phyloP scores from a whole-genome alignment of 2,113 vertebrate species.

The Progne subis region DNA sequence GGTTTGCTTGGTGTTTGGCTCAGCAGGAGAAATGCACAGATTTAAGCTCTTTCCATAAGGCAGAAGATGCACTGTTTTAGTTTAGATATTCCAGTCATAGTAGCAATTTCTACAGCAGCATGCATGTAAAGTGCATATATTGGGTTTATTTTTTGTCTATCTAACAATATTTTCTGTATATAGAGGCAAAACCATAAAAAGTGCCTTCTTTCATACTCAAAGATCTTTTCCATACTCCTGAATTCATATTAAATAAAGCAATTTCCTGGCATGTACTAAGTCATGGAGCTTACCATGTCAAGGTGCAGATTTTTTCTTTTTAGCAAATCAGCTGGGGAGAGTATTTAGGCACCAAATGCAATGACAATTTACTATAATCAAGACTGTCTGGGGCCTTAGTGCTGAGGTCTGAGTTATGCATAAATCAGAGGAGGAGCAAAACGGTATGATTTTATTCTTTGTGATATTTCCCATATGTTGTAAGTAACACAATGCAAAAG shows the following conservation, averaged over 20 bases:
- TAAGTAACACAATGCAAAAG: neutral
- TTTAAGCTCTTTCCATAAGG: slow-evolving; percentile 23
- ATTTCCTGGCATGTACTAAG: neutral
- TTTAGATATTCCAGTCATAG: neutral
- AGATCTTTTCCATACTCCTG: neutral
- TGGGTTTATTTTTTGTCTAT: neutral
- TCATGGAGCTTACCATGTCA: neutral
- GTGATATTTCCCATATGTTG: neutral
- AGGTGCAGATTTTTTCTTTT: neutral
- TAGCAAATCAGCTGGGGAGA: neutral
- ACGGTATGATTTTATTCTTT: neutral
- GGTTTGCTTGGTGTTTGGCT: slow-evolving; percentile 9
- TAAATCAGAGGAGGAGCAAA: neutral
- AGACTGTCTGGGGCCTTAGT: neutral
- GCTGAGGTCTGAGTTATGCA: neutral
- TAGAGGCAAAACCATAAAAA: neutral
- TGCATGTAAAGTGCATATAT: neutral
- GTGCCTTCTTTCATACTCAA: neutral
- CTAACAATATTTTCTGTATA: neutral
- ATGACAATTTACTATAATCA: neutral
- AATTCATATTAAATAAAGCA: neutral
- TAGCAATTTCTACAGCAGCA: neutral
- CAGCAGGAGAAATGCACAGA: slow-evolving; percentile 22
- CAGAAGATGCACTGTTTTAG: slow-evolving; percentile 39
- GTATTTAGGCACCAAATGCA: neutral